Conservation (phyloP, 2,113 vertebrate species). For the Cheirogaleus medius region DNA sequence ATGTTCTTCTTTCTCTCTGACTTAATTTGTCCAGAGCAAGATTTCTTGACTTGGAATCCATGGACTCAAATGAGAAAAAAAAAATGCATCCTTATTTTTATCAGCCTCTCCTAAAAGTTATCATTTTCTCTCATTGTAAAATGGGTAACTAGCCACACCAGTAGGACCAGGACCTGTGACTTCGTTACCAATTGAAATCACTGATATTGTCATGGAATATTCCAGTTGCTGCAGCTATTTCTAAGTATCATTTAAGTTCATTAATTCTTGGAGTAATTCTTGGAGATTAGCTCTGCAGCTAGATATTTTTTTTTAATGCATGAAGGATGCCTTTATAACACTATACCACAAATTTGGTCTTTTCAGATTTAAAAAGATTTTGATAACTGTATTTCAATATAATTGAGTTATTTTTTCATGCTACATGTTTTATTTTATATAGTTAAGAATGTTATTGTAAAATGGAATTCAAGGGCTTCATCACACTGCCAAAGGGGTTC, state of each 20-base stretch:
- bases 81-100: not conserved
- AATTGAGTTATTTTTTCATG: not conserved
- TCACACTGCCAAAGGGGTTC: not conserved
- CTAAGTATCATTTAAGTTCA: not conserved
- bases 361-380: not conserved
- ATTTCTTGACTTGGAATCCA: not conserved
- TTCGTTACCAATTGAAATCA: not conserved
- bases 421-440: not conserved
- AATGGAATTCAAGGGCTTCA: not conserved
- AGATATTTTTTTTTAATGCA: not conserved
- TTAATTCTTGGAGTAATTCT: not conserved
- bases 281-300: not conserved
- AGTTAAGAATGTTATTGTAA: not conserved
- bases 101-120: not conserved
- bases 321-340: not conserved
- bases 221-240: not conserved
- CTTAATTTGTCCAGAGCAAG: not conserved
- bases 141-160: not conserved
- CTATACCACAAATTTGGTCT: not conserved
- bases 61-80: not conserved
- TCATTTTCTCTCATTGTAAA: not conserved
- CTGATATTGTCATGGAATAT: not conserved
- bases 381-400: not conserved
- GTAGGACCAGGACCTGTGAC: not conserved
- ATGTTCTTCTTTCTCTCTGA: not conserved